phyloP scores from a whole-genome alignment of 2,888 invertebrate species.

The Lasioglossum malachurum region DNA sequence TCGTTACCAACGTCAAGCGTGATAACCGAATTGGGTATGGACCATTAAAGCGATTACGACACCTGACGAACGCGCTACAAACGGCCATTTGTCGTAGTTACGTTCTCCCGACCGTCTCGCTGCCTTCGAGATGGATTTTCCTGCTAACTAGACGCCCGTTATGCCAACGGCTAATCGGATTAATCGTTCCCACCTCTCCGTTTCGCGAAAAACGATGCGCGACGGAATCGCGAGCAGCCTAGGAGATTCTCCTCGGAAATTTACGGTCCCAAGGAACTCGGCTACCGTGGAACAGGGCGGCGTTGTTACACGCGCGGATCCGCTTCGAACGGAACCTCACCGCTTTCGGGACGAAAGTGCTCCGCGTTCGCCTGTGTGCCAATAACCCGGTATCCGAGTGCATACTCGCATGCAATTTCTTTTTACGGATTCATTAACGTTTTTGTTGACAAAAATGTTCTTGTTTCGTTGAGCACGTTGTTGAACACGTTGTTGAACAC shows the following conservation, averaged over 20 bases:
- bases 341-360: background rate
- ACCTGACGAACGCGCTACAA: slow-evolving; percentile 69
- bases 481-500: too few relatives aligned
- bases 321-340: background rate
- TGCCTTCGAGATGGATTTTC: slow-evolving; percentile 64
- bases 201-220: slow-evolving; percentile 38
- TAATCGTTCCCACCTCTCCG: slow-evolving; percentile 48
- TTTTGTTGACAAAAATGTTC: too few relatives aligned
- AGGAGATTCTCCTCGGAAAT: background rate
- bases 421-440: too few relatives aligned
- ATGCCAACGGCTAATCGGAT: slow-evolving; percentile 57
- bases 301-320: background rate
- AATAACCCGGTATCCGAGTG: too few relatives aligned
- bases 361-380: background rate
- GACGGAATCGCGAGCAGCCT: slow-evolving; percentile 18
- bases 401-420: too few relatives aligned
- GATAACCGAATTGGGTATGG: slow-evolving; percentile 72
- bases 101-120: slow-evolving; percentile 59
- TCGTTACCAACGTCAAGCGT: slow-evolving; percentile 62
- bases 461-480: too few relatives aligned
- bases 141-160: slow-evolving; percentile 54
- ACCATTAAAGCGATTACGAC: slow-evolving; percentile 73
- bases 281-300: background rate
- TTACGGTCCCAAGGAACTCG: background rate
- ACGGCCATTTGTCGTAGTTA: slow-evolving; percentile 70